Conservation (phyloP, 37 sponge, comb jelly and placozoan species). For the Cladorhizidae sp. region DNA sequence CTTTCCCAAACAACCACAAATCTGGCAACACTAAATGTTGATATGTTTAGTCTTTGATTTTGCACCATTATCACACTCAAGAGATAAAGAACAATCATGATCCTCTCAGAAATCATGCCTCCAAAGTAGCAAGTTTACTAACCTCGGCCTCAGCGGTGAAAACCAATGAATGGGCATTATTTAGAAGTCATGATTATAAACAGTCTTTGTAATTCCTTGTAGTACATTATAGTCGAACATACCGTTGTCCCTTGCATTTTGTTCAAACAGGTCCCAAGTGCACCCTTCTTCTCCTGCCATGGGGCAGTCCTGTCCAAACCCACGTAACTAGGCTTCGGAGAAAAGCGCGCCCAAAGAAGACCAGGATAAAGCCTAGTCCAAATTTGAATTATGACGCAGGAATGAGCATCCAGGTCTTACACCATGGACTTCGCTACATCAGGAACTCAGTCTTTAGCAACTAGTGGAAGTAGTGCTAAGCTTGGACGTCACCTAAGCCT, state of each 20-base stretch:
- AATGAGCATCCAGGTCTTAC: slow-evolving; percentile 1
- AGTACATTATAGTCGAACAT: background rate
- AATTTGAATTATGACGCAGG: slow-evolving; percentile 1
- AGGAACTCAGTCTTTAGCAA: background rate
- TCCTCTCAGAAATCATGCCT: too few species aligned
- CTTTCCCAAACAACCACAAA: too few species aligned
- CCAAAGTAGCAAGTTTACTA: too few species aligned
- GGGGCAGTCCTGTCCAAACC: background rate
- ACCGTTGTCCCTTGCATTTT: slow-evolving; percentile 34
- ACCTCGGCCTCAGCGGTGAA: background rate
- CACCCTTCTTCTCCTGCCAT: slow-evolving; percentile 48
- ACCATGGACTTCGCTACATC: slow-evolving; percentile 4
- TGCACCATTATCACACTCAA: too few species aligned
- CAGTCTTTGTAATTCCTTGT: too few species aligned
- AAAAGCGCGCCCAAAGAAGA: background rate
- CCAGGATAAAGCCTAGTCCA: background rate
- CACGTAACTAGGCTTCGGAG: background rate
- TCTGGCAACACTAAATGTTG: too few species aligned
- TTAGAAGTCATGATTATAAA: background rate
- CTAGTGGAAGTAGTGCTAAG: background rate
- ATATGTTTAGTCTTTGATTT: too few species aligned
- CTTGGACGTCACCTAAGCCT: background rate
- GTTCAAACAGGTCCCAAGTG: slow-evolving; percentile 45
- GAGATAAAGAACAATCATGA: too few species aligned
- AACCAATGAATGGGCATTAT: slow-evolving; percentile 2